Evolutionary conservation across 2,113 vertebrate genomes (phyloP).

Genomic region (Sinosuthora webbiana): DNA sequence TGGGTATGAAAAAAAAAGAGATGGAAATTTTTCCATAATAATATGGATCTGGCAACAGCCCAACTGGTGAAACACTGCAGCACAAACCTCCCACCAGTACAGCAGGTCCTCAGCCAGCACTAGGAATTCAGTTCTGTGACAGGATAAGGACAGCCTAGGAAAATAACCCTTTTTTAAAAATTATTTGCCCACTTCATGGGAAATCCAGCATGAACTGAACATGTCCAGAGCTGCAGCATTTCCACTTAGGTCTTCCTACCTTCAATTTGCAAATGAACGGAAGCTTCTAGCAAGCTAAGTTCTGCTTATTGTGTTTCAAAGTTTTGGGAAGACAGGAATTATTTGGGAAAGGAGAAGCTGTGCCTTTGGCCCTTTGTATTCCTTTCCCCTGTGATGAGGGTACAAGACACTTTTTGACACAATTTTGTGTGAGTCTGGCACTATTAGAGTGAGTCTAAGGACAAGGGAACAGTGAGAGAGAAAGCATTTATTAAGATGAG

Average conservation of each 20-base stretch:
- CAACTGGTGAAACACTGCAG: neutral
- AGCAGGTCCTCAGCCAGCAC: neutral
- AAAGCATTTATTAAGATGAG: slow-evolving; percentile 42
- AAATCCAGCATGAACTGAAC: neutral
- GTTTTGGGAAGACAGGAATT: neutral
- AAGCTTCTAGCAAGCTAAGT: neutral
- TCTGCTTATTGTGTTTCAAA: neutral
- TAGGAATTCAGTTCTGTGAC: neutral
- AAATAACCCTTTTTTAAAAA: fast-evolving
- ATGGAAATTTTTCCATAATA: neutral
- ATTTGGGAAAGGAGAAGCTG: neutral
- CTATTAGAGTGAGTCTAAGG: neutral
- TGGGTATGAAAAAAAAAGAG: neutral
- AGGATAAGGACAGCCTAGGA: neutral
- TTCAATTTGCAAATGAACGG: neutral
- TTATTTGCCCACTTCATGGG: neutral
- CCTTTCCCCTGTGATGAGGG: neutral
- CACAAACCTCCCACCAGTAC: neutral
- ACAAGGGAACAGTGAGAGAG: neutral
- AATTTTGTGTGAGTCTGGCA: neutral
- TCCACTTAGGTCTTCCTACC: neutral
- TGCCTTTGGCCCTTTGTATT: neutral
- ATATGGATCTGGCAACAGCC: neutral
- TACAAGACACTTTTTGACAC: neutral
- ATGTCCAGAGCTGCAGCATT: neutral